phyloP scores from a whole-genome alignment of 2,888 invertebrate genomes.

The Colostygia pectinataria region DNA sequence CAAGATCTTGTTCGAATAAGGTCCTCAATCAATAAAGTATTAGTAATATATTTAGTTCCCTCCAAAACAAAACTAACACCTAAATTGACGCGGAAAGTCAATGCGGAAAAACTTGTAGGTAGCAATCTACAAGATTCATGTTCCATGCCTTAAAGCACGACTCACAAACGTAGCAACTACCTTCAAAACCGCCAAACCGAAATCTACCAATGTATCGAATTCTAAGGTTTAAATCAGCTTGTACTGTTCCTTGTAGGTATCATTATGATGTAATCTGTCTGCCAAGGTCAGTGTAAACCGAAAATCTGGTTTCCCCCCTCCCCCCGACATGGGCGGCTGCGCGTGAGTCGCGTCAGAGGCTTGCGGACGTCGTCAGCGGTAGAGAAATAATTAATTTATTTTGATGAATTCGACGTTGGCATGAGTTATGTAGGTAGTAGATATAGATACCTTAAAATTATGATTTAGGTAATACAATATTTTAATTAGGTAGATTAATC shows the following conservation, averaged over 20 bases:
- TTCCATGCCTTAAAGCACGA: constrained; percentile 53
- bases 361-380: constrained; percentile 13
- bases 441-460: too few species aligned
- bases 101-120: constrained; percentile 78
- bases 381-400: constrained; percentile 14
- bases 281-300: constrained; percentile 81
- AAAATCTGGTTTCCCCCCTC: constrained; percentile 76
- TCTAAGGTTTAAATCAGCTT: constrained; percentile 32
- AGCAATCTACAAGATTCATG: constrained; percentile 52
- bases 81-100: constrained; percentile 68
- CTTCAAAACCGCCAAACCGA: constrained; percentile 13
- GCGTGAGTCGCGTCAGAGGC: constrained; percentile 34
- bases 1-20: too few species aligned
- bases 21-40: too few species aligned
- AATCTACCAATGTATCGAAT: constrained; percentile 4
- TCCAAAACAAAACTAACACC: constrained; percentile 32
- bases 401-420: neutral
- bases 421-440: neutral
- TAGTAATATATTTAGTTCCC: too few species aligned
- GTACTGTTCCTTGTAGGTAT: constrained; percentile 30
- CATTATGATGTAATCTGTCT: constrained; percentile 76
- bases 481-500: too few species aligned
- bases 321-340: constrained; percentile 39
- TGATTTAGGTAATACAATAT: too few species aligned
- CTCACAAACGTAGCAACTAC: constrained; percentile 30